Conservation (phyloP, 2,113 vertebrate species). For the Myanophis thanlyinensis region DNA sequence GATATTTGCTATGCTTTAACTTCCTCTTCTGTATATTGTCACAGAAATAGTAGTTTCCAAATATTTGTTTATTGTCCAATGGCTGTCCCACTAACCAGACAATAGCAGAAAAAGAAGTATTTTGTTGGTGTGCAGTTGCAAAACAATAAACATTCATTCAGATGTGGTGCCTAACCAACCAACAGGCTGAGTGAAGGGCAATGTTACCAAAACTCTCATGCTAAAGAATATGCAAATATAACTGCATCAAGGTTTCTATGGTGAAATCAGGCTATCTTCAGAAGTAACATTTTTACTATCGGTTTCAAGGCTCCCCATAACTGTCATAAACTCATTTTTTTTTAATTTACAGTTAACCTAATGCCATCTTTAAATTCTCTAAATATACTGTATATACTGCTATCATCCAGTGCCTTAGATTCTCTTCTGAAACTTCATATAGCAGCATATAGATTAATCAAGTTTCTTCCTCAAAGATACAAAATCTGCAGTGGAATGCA, state of each 20-base stretch:
- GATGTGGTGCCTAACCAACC: not conserved
- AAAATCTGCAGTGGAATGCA: not conserved
- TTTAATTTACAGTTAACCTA: not conserved
- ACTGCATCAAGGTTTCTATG: not conserved
- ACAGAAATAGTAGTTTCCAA: not conserved
- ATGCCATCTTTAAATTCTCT: not conserved
- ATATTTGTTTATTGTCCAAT: not conserved
- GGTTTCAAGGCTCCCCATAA: not conserved
- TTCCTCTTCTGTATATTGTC: not conserved
- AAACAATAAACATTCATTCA: not conserved
- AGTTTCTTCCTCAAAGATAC: not conserved
- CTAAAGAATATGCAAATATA: not conserved
- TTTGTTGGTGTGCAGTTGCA: not conserved
- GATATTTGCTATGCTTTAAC: not conserved
- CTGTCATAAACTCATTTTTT: not conserved
- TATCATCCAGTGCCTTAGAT: not conserved
- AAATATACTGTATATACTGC: not conserved
- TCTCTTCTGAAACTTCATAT: not conserved
- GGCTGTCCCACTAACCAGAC: not conserved
- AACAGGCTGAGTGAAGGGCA: not conserved
- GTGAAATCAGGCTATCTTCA: not conserved
- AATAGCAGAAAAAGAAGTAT: not conserved
- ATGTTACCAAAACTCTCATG: not conserved
- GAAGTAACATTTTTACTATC: not conserved
- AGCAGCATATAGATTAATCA: not conserved